phyloP scores from a whole-genome alignment of 2,888 invertebrate species.

The Eilema caniola region DNA sequence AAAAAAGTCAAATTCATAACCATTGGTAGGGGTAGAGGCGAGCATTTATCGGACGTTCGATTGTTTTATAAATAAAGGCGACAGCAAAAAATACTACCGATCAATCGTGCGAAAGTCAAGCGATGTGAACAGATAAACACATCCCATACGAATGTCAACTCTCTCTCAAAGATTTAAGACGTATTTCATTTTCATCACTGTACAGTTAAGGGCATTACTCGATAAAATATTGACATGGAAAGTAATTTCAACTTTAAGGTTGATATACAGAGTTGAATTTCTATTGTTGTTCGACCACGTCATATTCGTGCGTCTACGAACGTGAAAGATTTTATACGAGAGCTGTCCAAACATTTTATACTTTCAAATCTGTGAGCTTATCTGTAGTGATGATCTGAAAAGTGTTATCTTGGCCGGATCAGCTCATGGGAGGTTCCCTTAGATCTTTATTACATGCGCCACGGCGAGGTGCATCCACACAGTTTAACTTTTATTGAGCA shows the following conservation, averaged over 20 bases:
- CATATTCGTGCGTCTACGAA: conserved; percentile 80
- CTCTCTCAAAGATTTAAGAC: conserved; percentile 48
- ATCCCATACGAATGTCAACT: conserved; percentile 52
- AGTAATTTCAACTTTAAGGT: conserved; percentile 57
- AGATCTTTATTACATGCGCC: conserved; percentile 85
- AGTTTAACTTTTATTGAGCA: conserved; percentile 45
- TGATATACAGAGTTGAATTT: conserved; percentile 52
- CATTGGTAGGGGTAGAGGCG: conserved; percentile 79
- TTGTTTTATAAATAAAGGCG: conserved; percentile 86
- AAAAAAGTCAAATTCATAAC: conserved; percentile 41
- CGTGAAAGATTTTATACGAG: conserved; percentile 84
- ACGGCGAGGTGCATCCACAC: conserved; percentile 50
- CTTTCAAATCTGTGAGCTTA: conserved; percentile 84
- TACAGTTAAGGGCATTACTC: conserved; percentile 58
- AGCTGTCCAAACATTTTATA: conserved; percentile 87
- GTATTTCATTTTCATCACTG: conserved; percentile 50
- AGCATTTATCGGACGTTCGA: conserved; percentile 83
- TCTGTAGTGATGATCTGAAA: conserved; percentile 84
- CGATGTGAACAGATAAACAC: conserved; percentile 75
- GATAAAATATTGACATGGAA: conserved; percentile 39
- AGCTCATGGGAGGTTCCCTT: conserved; percentile 78
- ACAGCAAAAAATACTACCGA: conserved; percentile 86
- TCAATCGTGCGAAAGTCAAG: conserved; percentile 86
- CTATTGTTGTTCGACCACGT: conserved; percentile 59
- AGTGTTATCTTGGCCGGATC: conserved; percentile 77